Conservation (phyloP, 2,113 vertebrate species). For the Coturnix japonica region DNA sequence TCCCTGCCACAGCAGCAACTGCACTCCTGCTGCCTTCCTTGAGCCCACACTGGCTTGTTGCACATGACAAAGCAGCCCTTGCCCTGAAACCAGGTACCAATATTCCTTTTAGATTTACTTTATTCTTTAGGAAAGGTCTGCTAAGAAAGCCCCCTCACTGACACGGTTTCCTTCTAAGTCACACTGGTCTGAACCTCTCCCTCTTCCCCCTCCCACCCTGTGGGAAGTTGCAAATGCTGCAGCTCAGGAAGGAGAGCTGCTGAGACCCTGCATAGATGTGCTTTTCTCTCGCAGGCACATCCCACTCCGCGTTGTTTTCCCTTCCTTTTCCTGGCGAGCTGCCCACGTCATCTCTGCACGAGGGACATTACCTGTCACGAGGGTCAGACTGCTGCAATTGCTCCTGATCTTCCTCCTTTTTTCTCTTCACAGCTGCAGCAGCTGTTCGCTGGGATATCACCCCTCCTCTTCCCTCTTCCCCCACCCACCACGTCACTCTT, state of each 20-base stretch:
- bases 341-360: not conserved
- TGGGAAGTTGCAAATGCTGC: not conserved
- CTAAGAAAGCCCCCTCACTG: not conserved
- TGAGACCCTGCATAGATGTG: not conserved
- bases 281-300: not conserved
- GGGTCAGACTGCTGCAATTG: not conserved
- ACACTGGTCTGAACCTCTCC: not conserved
- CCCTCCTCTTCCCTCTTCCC: conserved; percentile 61
- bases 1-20: not conserved
- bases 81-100: not conserved
- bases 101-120: not conserved
- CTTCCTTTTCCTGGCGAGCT: not conserved
- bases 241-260: not conserved
- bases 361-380: conserved; percentile 7
- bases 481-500: conserved; percentile 19
- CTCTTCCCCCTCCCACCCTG: not conserved
- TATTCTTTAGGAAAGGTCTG: not conserved
- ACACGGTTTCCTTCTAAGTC: not conserved
- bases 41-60: not conserved
- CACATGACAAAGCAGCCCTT: conserved; percentile 8
- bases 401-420: not conserved
- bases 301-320: not conserved
- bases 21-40: rapidly evolving
- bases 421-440: conserved; percentile 32
- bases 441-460: conserved; percentile 15